These are phyloP conservation scores for Aptenodytes forsteri DNA, from an alignment of 2,113 vertebrate species.

Conservation along the genomic window DNA sequence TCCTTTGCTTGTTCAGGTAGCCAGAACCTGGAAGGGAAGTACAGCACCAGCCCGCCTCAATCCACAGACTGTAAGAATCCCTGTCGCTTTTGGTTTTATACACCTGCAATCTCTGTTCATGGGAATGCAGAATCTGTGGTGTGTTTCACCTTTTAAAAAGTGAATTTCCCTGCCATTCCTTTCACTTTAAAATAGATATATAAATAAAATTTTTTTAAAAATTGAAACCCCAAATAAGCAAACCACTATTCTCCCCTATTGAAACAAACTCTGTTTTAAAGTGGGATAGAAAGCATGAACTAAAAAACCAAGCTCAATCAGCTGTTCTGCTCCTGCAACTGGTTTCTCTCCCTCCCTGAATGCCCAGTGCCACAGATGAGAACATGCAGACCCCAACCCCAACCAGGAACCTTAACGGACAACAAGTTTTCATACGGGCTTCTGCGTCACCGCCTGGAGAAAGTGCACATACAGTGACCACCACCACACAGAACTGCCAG, in stretches of 20 bases:
- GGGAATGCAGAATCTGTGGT: not conserved
- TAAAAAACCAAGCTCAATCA: not conserved
- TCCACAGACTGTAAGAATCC: not conserved
- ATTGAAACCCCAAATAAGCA: not conserved
- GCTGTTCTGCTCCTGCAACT: not conserved
- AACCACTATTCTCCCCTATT: not conserved
- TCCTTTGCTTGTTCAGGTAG: not conserved
- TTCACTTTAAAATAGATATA: not conserved
- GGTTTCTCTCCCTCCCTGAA: not conserved
- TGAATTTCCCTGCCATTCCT: not conserved
- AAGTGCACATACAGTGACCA: accelerated
- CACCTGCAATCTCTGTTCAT: not conserved
- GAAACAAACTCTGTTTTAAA: not conserved
- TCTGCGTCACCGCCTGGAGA: not conserved
- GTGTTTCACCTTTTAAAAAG: not conserved
- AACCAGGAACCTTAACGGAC: accelerated
- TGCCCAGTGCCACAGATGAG: not conserved
- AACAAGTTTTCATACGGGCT: not conserved
- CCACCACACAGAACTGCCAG: accelerated
- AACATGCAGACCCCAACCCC: not conserved
- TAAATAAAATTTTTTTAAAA: accelerated
- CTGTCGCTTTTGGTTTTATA: not conserved
- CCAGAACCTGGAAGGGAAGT: not conserved
- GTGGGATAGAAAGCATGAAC: not conserved
- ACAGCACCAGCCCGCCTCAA: not conserved